These are phyloP conservation scores for Pseudorectes ferrugineus DNA, from an alignment of 2,113 vertebrate species.

Conservation along the genomic window DNA sequence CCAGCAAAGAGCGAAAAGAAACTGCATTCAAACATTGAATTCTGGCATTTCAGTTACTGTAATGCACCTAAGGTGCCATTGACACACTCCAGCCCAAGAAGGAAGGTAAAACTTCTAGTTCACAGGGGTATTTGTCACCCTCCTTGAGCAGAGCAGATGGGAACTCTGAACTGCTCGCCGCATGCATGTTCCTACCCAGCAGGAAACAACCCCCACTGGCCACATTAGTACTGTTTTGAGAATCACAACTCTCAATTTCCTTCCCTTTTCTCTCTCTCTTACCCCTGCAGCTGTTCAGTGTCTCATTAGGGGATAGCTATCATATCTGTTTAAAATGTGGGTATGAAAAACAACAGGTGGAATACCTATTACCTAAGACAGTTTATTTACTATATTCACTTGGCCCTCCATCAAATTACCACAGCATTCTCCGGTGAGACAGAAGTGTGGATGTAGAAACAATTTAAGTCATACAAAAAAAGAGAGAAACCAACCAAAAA, in stretches of 20 bases:
- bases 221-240: not conserved
- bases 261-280: not conserved
- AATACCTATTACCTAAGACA: not conserved
- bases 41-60: not conserved
- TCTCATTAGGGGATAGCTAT: not conserved
- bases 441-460: not conserved
- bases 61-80: not conserved
- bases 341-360: not conserved
- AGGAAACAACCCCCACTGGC: not conserved
- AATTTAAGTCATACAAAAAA: not conserved
- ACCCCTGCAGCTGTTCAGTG: not conserved
- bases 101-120: not conserved
- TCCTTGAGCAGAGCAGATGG: not conserved
- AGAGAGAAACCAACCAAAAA: not conserved
- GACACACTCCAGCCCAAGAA: not conserved
- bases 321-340: not conserved
- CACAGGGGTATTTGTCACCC: not conserved
- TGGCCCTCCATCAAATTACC: not conserved
- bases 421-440: not conserved
- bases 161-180: not conserved
- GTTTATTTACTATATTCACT: not conserved
- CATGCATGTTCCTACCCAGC: not conserved
- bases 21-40: not conserved
- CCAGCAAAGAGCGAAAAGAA: not conserved
- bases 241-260: not conserved